Conservation (phyloP, 2,888 invertebrate genomes). For the Heliothis peltigera region DNA sequence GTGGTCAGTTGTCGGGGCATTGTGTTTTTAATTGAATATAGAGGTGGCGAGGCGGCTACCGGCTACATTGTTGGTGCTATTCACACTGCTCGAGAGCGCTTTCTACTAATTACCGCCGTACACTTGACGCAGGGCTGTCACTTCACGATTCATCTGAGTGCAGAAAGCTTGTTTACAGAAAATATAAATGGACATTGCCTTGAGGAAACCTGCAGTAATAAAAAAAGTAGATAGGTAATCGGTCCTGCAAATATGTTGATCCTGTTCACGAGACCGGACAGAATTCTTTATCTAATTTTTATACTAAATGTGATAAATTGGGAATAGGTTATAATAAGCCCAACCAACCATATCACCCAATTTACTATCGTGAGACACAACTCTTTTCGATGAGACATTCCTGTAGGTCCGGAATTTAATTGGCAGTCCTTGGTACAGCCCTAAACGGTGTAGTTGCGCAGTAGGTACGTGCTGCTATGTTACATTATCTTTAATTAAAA, state of each 20-base stretch:
- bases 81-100: conserved; percentile 81
- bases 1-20: conserved; percentile 67
- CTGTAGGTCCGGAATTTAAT: conserved; percentile 14
- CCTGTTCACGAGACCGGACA: too few relatives aligned
- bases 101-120: conserved; percentile 81
- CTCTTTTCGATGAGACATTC: conserved; percentile 19
- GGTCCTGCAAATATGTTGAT: too few relatives aligned
- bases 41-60: conserved; percentile 74
- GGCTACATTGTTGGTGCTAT: conserved; percentile 81
- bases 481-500: conserved; percentile 89
- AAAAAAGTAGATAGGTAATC: neutral
- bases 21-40: conserved; percentile 84
- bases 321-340: neutral
- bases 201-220: neutral
- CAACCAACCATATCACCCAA: too few relatives aligned
- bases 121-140: conserved; percentile 73
- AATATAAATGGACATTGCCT: neutral
- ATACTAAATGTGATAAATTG: neutral
- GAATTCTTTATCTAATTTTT: neutral
- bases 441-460: conserved; percentile 53
- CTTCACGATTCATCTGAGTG: conserved; percentile 7
- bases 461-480: conserved; percentile 86
- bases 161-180: conserved; percentile 3
- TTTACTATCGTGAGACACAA: conserved; percentile 4
- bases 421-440: conserved; percentile 32